Conservation (phyloP, 2,888 invertebrate genomes). For the Stomorhina lunata region DNA sequence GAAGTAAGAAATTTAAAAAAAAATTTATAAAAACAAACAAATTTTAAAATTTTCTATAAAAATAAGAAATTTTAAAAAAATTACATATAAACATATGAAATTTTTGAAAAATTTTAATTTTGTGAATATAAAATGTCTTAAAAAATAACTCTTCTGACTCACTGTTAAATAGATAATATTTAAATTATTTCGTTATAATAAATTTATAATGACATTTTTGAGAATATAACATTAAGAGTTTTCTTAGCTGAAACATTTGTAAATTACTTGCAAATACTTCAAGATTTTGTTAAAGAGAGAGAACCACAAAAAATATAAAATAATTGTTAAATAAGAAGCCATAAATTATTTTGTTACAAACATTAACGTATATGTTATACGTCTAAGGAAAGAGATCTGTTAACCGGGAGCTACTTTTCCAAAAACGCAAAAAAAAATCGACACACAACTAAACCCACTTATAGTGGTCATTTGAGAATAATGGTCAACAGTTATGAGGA, state of each 20-base stretch:
- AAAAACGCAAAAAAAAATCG: not conserved
- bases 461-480: slow-evolving; percentile 38
- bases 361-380: slow-evolving; percentile 30
- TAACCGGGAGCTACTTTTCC: slow-evolving; percentile 50
- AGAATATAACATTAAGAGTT: not conserved
- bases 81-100: too few relatives aligned
- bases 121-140: too few relatives aligned
- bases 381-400: slow-evolving; percentile 17
- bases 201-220: slow-evolving; percentile 4
- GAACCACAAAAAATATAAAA: not conserved
- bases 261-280: slow-evolving; percentile 4
- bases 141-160: slow-evolving; percentile 18
- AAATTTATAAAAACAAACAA: too few relatives aligned
- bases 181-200: not conserved
- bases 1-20: too few relatives aligned
- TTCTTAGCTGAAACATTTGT: slow-evolving; percentile 16
- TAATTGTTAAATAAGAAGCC: slow-evolving; percentile 15
- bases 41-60: too few relatives aligned
- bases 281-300: not conserved
- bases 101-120: too few relatives aligned
- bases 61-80: too few relatives aligned
- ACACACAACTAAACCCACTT: slow-evolving; percentile 44
- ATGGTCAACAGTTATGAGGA: slow-evolving; percentile 28
- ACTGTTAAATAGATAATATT: not conserved
- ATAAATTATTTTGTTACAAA: slow-evolving; percentile 50